Evolutionary conservation across 2,113 vertebrate species (phyloP).

Genomic region (Tragelaphus buxtoni): DNA sequence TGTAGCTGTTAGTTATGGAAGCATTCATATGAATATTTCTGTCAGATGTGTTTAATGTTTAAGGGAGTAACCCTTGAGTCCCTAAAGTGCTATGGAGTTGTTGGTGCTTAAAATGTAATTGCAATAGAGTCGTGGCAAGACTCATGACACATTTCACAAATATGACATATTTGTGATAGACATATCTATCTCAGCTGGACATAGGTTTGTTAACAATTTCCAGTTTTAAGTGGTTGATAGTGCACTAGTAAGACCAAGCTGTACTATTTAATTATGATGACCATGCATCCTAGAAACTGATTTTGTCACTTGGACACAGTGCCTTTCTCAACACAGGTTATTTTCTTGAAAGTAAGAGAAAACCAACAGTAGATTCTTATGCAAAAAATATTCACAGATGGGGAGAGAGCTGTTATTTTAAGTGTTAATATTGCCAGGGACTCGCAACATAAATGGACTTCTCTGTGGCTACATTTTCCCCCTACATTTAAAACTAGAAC

Average conservation of each 20-base stretch:
- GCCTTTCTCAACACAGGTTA: background rate
- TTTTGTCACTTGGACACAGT: background rate
- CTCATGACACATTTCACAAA: conserved; percentile 1
- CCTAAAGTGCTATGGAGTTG: background rate
- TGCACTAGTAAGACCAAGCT: background rate
- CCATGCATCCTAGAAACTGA: background rate
- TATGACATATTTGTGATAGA: background rate
- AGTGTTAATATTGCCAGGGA: background rate
- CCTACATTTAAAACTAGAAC: background rate
- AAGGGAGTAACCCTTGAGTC: background rate
- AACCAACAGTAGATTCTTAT: background rate
- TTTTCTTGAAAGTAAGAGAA: background rate
- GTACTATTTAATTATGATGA: background rate
- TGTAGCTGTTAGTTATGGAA: background rate
- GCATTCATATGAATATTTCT: background rate
- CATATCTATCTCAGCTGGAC: background rate
- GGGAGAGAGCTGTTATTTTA: background rate
- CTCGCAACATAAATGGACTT: background rate
- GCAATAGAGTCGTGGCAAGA: background rate
- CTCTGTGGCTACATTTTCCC: background rate
- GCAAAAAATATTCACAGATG: background rate
- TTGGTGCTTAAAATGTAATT: background rate
- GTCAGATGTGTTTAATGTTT: background rate
- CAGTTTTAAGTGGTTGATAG: background rate
- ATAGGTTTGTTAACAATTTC: background rate